Evolutionary conservation across 2,888 invertebrate species (phyloP), one percentile per base, ranked within the genome.

Genomic region (Drosophila tanythrix): DNA sequence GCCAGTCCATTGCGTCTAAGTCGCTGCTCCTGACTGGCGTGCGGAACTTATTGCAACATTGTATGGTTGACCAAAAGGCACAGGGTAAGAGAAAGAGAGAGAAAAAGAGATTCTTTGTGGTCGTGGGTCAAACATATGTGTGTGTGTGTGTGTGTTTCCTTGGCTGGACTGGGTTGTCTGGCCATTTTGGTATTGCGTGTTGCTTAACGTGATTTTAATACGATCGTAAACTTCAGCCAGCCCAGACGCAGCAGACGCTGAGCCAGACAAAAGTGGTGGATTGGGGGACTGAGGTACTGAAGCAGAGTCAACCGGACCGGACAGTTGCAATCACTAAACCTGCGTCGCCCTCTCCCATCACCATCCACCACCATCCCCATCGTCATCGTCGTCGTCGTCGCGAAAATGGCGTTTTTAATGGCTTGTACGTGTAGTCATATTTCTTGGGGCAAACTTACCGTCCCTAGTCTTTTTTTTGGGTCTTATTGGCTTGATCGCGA

Each of bases 191-290:
- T 82, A 73, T 87, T 88, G 88, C 88, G 88, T 89, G 89, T 85
- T 83, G 75, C 81, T 87, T 84, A 90, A 89, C 90, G 88, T 89
- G 88, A 89, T 90, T 89, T 89, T 89, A 89, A 89, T 89, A 89
- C 88, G 88, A 87, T 89, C 88, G 83, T 89, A 89, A 89, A 89
- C 85, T 88, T 77, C 76, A 79, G 75, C 55, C 75, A 53, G 80
- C 69, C 71, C 83, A 86, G 83, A 85, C 82, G 76, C 82, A 70
- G 65, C 70, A 81, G 82, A 76, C 84, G 79, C 74, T 74, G 53
- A 71, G 66, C 85, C 88, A 84, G 85, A 86, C 85, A 76, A 75
- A 80, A 83, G 78, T 89, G 85, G 18, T 8, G 27, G 27, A 25
- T 15, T 50, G 51, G 31, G 58, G 51, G 53, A 46, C 33, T 27